These are phyloP conservation scores for Drosophila merina DNA, from an alignment of 2,888 invertebrate genomes.

Conservation along the genomic window DNA sequence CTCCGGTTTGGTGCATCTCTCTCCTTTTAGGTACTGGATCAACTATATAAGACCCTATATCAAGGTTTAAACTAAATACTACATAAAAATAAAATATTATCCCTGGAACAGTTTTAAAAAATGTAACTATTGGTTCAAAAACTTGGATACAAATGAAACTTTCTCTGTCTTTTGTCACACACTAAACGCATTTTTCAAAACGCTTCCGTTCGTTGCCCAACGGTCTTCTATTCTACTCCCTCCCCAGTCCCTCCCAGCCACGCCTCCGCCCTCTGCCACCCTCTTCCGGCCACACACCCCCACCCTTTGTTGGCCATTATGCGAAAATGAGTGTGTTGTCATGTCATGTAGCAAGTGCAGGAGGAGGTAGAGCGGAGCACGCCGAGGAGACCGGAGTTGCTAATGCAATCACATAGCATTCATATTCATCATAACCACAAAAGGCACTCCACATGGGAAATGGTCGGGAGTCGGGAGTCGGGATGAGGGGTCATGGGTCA, in stretches of 20 bases:
- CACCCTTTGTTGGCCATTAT: constrained; percentile 34
- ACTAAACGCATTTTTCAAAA: constrained; percentile 77
- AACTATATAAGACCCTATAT: no score
- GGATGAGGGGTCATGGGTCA: neutral
- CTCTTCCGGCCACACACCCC: neutral
- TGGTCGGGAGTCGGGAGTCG: constrained; percentile 6
- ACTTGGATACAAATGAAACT: neutral
- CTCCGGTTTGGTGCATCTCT: constrained; percentile 8
- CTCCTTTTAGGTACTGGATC: no score
- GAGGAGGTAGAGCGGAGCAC: no score
- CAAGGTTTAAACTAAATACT: neutral
- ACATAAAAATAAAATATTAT: no score
- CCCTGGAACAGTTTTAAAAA: neutral
- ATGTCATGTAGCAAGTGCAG: constrained; percentile 40
- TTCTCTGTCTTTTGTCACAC: constrained; percentile 59
- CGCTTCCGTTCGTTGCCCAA: constrained; percentile 52
- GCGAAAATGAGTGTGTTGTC: constrained; percentile 61
- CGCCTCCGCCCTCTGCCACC: neutral
- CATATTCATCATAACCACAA: constrained; percentile 79
- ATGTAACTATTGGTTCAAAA: neutral
- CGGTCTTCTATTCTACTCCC: constrained; percentile 19
- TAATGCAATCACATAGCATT: constrained; percentile 80
- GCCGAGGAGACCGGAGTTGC: constrained; percentile 65
- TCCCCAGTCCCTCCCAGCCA: neutral
- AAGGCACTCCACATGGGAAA: constrained; percentile 66